Conservation (phyloP, 2,113 vertebrate genomes). For the Suncus etruscus region DNA sequence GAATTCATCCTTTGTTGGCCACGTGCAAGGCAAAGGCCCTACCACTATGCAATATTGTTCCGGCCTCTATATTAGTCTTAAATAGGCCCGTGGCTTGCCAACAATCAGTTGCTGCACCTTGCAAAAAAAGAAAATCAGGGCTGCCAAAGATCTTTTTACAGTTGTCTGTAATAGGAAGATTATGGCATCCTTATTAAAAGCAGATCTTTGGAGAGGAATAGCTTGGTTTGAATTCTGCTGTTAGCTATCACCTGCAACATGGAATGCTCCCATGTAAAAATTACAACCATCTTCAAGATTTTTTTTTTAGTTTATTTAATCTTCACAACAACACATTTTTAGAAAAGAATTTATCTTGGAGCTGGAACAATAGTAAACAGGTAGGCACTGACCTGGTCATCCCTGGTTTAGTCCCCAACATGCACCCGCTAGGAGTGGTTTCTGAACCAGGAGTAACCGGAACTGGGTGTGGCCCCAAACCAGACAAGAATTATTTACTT, state of each 20-base stretch:
- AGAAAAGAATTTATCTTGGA: too few species aligned
- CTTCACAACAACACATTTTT: background rate
- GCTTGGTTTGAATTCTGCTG: conserved; percentile 44
- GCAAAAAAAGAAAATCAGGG: background rate
- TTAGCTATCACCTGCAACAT: background rate
- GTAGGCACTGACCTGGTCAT: too few species aligned
- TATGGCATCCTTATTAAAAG: background rate
- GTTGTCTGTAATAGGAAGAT: background rate
- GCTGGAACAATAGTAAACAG: too few species aligned
- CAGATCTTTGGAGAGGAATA: conserved; percentile 10
- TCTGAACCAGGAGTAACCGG: too few species aligned
- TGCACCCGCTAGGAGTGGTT: too few species aligned
- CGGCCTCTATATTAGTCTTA: background rate
- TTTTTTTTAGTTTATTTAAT: conserved; percentile 21
- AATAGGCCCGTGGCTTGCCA: background rate
- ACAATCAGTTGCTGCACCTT: background rate
- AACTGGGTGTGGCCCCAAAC: too few species aligned
- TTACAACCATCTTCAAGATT: conserved; percentile 15
- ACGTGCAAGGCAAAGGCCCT: too few species aligned
- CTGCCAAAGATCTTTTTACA: background rate
- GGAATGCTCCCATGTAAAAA: conserved; percentile 22
- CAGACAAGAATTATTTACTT: too few species aligned
- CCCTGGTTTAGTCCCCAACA: too few species aligned
- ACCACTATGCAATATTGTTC: background rate
- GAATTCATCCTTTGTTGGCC: too few species aligned